Evolutionary conservation across 2,113 vertebrate genomes (phyloP).

Genomic region (Ellobius talpinus): DNA sequence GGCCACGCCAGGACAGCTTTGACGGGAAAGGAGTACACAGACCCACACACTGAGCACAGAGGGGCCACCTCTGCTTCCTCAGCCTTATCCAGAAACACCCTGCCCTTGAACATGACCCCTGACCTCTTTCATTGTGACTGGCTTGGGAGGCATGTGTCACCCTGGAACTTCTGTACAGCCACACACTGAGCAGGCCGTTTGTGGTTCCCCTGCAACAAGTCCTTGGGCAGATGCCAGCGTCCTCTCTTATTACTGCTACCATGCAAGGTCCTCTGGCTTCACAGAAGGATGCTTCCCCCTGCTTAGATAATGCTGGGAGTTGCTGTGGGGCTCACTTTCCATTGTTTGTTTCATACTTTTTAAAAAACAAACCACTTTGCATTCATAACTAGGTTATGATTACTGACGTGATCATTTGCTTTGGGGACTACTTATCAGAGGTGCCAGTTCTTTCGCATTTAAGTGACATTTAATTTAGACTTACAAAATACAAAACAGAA

Average conservation of each 20-base stretch:
- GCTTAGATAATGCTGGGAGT: background rate
- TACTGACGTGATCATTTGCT: slow-evolving; percentile 82
- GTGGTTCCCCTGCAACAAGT: slow-evolving; percentile 82
- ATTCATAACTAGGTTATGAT: slow-evolving; percentile 82
- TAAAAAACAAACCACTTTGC: slow-evolving; percentile 68
- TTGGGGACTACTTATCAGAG: slow-evolving; percentile 83
- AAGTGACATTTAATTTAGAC: slow-evolving; percentile 79
- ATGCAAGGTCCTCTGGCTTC: slow-evolving; percentile 64
- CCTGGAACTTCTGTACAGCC: slow-evolving; percentile 86
- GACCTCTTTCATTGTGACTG: slow-evolving; percentile 87
- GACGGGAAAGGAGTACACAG: slow-evolving; percentile 90
- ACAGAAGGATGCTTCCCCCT: slow-evolving; percentile 24
- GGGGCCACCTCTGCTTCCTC: slow-evolving; percentile 90
- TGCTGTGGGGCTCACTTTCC: background rate
- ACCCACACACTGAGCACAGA: slow-evolving; percentile 87
- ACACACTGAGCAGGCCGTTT: slow-evolving; percentile 83
- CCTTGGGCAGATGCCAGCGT: slow-evolving; percentile 81
- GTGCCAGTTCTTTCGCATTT: slow-evolving; percentile 78
- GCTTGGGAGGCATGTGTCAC: slow-evolving; percentile 91
- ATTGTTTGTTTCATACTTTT: slow-evolving; percentile 53
- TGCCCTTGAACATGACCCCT: slow-evolving; percentile 86
- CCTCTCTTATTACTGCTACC: slow-evolving; percentile 64
- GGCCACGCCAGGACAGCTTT: slow-evolving; percentile 88
- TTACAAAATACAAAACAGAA: slow-evolving; percentile 76
- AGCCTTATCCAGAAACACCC: slow-evolving; percentile 85